phyloP scores from a whole-genome alignment of 2,888 invertebrate genomes.

The Drosophila paramelanica region DNA sequence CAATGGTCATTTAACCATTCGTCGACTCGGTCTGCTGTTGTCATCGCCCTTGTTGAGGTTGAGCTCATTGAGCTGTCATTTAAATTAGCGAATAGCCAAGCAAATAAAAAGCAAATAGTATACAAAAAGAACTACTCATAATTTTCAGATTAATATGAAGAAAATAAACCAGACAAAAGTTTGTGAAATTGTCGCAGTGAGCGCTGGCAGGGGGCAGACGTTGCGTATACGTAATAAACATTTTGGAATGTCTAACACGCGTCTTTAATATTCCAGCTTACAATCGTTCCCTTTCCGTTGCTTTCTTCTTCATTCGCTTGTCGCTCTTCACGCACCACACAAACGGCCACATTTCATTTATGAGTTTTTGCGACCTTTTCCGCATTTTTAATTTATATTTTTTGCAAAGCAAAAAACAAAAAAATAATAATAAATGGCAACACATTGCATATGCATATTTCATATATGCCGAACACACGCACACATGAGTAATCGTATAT shows the following conservation, averaged over 20 bases:
- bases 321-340: neutral
- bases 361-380: slow-evolving; percentile 55
- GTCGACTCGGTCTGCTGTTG: slow-evolving; percentile 28
- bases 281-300: slow-evolving; percentile 9
- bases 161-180: slow-evolving; percentile 10
- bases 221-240: slow-evolving; percentile 55
- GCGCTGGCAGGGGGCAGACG: slow-evolving; percentile 15
- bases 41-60: slow-evolving; percentile 46
- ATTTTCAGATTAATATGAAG: slow-evolving; percentile 34
- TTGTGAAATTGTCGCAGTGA: slow-evolving; percentile 26
- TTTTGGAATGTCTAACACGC: slow-evolving; percentile 62
- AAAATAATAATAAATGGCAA: neutral
- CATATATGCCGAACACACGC: slow-evolving; percentile 6
- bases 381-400: slow-evolving; percentile 60
- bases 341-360: slow-evolving; percentile 24
- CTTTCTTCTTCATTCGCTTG: slow-evolving; percentile 23
- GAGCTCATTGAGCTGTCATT: slow-evolving; percentile 59
- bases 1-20: slow-evolving; percentile 33
- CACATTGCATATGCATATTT: slow-evolving; percentile 35
- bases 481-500: slow-evolving; percentile 46
- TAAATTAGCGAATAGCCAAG: slow-evolving; percentile 45
- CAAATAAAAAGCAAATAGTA: slow-evolving; percentile 15
- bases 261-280: slow-evolving; percentile 43
- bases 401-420: slow-evolving; percentile 30
- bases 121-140: slow-evolving; percentile 34